Percentiles rank a stretch among this genome's conserved stretches.
Evolutionary conservation across 2,113 vertebrate genomes (phyloP).

Genomic region (Pipra filicauda): DNA sequence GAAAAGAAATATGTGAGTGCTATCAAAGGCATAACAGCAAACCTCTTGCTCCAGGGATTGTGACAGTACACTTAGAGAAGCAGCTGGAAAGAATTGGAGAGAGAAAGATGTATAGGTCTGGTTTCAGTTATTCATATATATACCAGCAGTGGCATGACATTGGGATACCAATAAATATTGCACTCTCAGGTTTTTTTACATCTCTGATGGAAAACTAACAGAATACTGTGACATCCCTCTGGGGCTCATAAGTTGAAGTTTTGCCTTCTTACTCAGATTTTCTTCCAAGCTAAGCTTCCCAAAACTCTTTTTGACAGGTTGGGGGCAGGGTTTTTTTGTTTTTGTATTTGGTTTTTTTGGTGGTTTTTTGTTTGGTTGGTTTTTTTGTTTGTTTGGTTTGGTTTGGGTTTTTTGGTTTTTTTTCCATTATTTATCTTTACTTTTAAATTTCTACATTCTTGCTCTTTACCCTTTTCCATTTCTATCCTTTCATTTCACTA

Average conservation of each 20-base stretch:
- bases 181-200: not conserved
- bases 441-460: not conserved
- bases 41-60: not conserved
- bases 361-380: no score
- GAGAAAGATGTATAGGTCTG: not conserved
- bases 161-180: not conserved
- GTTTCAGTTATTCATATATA: not conserved
- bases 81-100: not conserved
- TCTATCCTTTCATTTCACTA: not conserved
- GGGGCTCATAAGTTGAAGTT: not conserved
- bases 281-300: not conserved
- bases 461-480: not conserved
- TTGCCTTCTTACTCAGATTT: not conserved
- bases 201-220: not conserved
- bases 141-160: not conserved
- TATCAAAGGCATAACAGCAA: not conserved
- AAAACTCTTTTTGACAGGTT: not conserved
- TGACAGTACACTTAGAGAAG: not conserved
- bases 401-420: no score
- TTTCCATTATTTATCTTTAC: not conserved
- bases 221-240: not conserved
- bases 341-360: no score
- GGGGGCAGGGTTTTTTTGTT: fast-evolving
- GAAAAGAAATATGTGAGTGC: not conserved
- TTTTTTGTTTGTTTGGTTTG: no score